These are phyloP conservation scores for Cacatua alba DNA, from an alignment of 2,113 vertebrate species.

Conservation along the genomic window DNA sequence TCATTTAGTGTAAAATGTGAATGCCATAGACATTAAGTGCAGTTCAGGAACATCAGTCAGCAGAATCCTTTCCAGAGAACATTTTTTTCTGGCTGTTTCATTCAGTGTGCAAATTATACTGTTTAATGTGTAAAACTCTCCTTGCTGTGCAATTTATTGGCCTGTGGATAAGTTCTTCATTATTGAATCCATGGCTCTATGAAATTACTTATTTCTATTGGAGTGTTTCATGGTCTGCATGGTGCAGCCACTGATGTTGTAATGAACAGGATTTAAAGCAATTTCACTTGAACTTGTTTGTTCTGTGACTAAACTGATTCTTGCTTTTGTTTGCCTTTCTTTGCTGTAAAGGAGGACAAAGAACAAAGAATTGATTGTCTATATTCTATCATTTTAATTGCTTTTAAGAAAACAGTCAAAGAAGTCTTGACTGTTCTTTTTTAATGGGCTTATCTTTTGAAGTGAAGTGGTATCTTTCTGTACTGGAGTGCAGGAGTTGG, in stretches of 20 bases:
- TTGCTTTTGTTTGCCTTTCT: constrained; percentile 1
- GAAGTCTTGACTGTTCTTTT: background rate
- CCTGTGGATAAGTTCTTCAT: constrained; percentile 44
- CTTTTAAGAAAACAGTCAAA: background rate
- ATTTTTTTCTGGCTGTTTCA: background rate
- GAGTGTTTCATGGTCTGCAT: background rate
- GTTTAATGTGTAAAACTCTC: background rate
- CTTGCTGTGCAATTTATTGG: constrained; percentile 1
- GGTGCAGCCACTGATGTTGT: constrained; percentile 7
- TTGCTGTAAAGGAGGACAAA: background rate
- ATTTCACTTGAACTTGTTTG: constrained; percentile 21
- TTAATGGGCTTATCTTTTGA: background rate
- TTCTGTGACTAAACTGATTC: background rate
- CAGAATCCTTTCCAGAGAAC: background rate
- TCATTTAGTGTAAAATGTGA: background rate
- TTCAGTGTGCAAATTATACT: background rate
- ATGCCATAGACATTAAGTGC: background rate
- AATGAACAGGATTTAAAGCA: constrained; percentile 21
- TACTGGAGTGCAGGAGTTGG: background rate
- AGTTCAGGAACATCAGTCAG: background rate
- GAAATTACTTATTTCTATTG: constrained; percentile 7
- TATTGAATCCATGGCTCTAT: background rate
- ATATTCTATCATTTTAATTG: background rate
- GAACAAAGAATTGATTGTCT: background rate
- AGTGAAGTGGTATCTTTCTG: background rate